These are phyloP conservation scores for Lepidothrix coronata DNA, from an alignment of 2,113 vertebrate species.

Conservation along the genomic window DNA sequence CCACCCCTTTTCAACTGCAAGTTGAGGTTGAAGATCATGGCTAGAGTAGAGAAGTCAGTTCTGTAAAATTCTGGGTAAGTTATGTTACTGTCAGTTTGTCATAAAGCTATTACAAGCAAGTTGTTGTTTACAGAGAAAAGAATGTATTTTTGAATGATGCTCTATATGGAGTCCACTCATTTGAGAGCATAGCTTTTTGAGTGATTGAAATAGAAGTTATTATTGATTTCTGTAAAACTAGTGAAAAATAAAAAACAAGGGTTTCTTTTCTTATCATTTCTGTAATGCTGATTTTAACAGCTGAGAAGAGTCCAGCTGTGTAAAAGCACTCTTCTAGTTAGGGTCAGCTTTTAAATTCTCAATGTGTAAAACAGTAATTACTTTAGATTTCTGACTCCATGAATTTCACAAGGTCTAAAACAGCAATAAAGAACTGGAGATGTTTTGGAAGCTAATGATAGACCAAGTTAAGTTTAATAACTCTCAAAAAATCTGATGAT, in stretches of 20 bases:
- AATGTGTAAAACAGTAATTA: not conserved
- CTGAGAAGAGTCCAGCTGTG: not conserved
- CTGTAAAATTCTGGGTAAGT: not conserved
- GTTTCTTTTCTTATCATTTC: not conserved
- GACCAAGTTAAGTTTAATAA: not conserved
- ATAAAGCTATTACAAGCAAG: not conserved
- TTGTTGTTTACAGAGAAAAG: not conserved
- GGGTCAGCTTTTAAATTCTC: slow-evolving; percentile 20
- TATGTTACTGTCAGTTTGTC: not conserved
- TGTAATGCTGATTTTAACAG: not conserved
- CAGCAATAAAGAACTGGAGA: not conserved
- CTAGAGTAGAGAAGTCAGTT: not conserved
- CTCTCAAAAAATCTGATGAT: not conserved
- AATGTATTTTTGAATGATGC: not conserved
- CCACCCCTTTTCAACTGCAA: not conserved
- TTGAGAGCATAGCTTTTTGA: not conserved
- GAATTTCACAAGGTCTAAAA: not conserved
- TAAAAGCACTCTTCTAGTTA: not conserved
- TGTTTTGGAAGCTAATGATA: not conserved
- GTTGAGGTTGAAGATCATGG: not conserved
- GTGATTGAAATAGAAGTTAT: not conserved
- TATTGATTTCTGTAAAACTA: not conserved
- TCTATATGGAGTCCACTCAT: not conserved
- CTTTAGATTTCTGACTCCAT: not conserved
- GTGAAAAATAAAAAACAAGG: not conserved